Evolutionary conservation across 2,797 vertebrate genomes (phyloP).

Genomic region (Erithacus rubecula): DNA sequence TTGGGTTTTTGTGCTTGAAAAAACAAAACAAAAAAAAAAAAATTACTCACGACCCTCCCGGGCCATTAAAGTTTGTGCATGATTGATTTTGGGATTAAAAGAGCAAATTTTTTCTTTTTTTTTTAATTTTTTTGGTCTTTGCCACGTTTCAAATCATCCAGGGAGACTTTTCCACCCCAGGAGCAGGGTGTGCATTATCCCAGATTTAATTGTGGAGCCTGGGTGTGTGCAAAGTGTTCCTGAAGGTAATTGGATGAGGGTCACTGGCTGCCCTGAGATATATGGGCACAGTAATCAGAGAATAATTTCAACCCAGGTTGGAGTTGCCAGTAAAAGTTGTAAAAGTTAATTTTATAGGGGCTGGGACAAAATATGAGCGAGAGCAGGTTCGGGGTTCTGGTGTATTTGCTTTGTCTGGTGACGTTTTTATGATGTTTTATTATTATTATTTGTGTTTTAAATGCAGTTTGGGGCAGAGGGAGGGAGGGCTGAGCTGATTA

Average conservation of each 20-base stretch:
- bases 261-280: constrained; percentile 58
- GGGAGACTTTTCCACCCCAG: background rate
- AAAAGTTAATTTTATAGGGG: constrained; percentile 52
- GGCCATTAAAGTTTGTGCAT: background rate
- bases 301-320: constrained; percentile 40
- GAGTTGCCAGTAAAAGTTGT: constrained; percentile 34
- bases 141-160: background rate
- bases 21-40: background rate
- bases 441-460: constrained; percentile 55
- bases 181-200: background rate
- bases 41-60: background rate
- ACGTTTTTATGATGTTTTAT: constrained; percentile 49
- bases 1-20: background rate
- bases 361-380: background rate
- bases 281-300: constrained; percentile 46
- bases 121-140: background rate
- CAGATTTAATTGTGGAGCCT: constrained; percentile 37
- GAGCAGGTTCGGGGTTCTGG: background rate
- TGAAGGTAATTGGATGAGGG: constrained; percentile 58
- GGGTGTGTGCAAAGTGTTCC: constrained; percentile 22
- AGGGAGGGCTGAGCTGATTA: background rate
- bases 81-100: constrained; percentile 51
- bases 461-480: background rate
- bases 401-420: constrained; percentile 17
- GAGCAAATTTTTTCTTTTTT: background rate